Conservation (phyloP, 1,140 invertebrate species). For the Trichoplusia ni region DNA sequence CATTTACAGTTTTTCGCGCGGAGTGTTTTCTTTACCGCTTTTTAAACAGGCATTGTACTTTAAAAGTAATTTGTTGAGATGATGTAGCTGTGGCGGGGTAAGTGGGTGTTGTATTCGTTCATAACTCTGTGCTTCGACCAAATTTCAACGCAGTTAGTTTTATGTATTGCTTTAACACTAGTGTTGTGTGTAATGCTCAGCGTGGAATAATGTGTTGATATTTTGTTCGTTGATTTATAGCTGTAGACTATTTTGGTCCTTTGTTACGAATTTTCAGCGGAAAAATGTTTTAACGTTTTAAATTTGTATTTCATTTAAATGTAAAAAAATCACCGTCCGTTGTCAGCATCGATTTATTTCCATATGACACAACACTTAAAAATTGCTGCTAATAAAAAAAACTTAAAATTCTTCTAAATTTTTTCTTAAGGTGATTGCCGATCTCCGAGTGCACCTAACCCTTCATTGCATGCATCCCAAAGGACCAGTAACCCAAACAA, state of each 20-base stretch:
- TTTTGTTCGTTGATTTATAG: background rate
- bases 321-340: background rate
- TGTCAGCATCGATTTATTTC: too few species aligned
- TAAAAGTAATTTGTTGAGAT: background rate
- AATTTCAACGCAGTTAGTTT: constrained; percentile 18
- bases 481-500: too few species aligned
- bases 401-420: background rate
- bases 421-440: too few species aligned
- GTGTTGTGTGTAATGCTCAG: background rate
- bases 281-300: too few species aligned
- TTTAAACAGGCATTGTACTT: background rate
- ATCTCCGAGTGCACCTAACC: too few species aligned
- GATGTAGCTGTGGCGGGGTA: background rate
- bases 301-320: too few species aligned
- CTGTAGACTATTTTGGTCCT: background rate
- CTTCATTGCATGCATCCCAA: too few species aligned
- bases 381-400: too few species aligned
- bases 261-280: too few species aligned
- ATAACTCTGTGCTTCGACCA: background rate
- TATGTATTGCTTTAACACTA: background rate
- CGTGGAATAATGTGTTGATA: background rate
- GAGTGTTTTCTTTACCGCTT: background rate
- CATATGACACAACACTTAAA: too few species aligned
- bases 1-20: constrained; percentile 1
- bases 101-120: background rate